Evolutionary conservation across 2,888 invertebrate species (phyloP), one percentile per base, ranked within the genome.

Genomic region (Heliconius erato): DNA sequence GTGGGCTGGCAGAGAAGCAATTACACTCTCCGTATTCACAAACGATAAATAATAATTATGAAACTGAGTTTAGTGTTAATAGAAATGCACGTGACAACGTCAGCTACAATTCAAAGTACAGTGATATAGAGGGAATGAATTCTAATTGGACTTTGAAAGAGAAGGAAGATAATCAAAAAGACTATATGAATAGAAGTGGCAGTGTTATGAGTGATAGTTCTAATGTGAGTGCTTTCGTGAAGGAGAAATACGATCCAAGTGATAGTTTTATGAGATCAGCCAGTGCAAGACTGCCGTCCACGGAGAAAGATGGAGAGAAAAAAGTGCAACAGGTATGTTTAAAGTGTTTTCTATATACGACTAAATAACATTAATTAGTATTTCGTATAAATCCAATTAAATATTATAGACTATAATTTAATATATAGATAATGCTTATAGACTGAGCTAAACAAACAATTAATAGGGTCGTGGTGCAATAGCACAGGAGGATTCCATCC

Each of bases 201-300:
- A 96, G 96, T 86, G 94, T 95, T 16, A 93, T 95, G 94, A 96
- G 95, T 84, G 95, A 96, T 89, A 93, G 92, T 44, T 96, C 96
- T n/a, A 94, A 94, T 86, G 90, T 92, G n/a, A 94, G 93, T 88
- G 94, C 89, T 44, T 93, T 90, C 87, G 88, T 91, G 11, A 95
- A 95, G 85, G 95, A 95, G 85, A 91, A 90, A 86, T 90, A 90
- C 79, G 95, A 95, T 84, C 89, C 89, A 4, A 90, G 90, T 83
- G 97, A 97, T 86, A 97, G 97, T 89, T 98, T 98, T 91, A 97
- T 97, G 88, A 96, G 98, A 91, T 98, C 98, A 79, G 98, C 98
- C 19, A 98, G 98, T 92, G 98, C 98, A 54, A 96, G 98, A 83
- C 93, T 98, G 86, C 97, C 98, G 63, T 87, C 91, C 68, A 87